Evolutionary conservation across 2,797 vertebrate species (phyloP), one percentile per base, ranked within the genome.

Genomic region (Poecilia velifera): DNA sequence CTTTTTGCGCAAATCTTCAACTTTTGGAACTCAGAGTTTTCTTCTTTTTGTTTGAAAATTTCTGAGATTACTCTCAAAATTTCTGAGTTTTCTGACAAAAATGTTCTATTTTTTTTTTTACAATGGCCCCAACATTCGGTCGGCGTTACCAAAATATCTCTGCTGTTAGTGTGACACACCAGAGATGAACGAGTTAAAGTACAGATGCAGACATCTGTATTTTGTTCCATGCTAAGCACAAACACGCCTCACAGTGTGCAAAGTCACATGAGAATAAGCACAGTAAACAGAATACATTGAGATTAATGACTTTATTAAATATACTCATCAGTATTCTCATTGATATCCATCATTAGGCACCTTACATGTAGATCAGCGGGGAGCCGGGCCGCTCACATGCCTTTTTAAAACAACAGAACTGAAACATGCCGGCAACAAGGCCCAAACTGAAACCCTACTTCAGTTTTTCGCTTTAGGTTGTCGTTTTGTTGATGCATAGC

Each of bases 271-370:
- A 57, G 25, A 86, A 80, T 74, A 82, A 89, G 74, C 16, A 82
- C 68, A 80, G 47, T 72, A 90, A 73, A 81, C 72, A 6, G 36
- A 47, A 9, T 46, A 80, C 68, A 73, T 86, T 80, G 79, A 78
- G 87, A 87, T 89, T 77, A 83, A 82, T 89, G 84, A 80, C 80
- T 93, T 92, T 94, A 93, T 93, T 94, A 82, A 90, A 87, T 93
- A 92, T 90, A 93, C 83, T 86, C 78, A 93, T 84, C 71, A 90
- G 81, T 84, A 88, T 86, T 80, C 81, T 89, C 81, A 87, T 86
- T 83, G 76, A 76, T 72, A 87, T 91, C 84, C 91, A 92, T 92
- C 85, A 77, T 86, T 93, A 94, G 92, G 93, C 93, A 94, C 93
- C 90, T 80, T 90, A 87, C 84, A 91, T 90, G 84, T 84, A 90